Conservation (phyloP, 1,140 invertebrate species). For the Laupala kohalensis region DNA sequence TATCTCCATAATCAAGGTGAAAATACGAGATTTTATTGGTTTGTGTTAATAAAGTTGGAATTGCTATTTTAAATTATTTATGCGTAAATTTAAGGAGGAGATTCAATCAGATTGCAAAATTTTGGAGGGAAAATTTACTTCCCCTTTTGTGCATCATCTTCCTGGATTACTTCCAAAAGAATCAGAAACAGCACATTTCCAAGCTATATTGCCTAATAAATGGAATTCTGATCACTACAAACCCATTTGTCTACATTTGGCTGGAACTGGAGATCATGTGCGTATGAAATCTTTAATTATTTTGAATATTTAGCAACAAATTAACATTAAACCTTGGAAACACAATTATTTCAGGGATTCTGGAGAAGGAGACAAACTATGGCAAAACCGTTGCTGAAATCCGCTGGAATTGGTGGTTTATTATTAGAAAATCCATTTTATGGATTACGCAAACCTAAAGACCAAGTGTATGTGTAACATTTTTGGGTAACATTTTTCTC, state of each 20-base stretch:
- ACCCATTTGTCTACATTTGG: slow-evolving; percentile 86
- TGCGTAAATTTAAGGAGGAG: slow-evolving; percentile 47
- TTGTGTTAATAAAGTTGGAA: not conserved
- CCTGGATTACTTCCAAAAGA: slow-evolving; percentile 78
- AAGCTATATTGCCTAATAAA: slow-evolving; percentile 67
- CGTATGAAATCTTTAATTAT: slow-evolving; percentile 24
- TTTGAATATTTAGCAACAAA: not conserved
- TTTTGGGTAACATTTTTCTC: not conserved
- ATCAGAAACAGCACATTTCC: slow-evolving; percentile 67
- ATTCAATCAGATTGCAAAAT: slow-evolving; percentile 57
- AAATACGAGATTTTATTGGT: not conserved
- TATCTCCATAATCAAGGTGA: slow-evolving; percentile 77
- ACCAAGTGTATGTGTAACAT: slow-evolving; percentile 62
- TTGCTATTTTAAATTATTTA: not conserved
- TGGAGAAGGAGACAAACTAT: slow-evolving; percentile 81
- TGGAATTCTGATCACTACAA: slow-evolving; percentile 58
- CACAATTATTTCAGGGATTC: slow-evolving; percentile 53
- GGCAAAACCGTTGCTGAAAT: slow-evolving; percentile 79
- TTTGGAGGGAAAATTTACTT: slow-evolving; percentile 78
- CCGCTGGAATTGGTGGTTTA: slow-evolving; percentile 82
- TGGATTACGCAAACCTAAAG: slow-evolving; percentile 78
- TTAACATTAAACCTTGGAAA: not conserved
- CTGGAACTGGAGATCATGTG: slow-evolving; percentile 97
- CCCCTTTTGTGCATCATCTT: slow-evolving; percentile 67
- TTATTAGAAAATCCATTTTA: slow-evolving; percentile 97